Conservation (phyloP, 2,888 invertebrate species). For the Caenorhabditis sp. region DNA sequence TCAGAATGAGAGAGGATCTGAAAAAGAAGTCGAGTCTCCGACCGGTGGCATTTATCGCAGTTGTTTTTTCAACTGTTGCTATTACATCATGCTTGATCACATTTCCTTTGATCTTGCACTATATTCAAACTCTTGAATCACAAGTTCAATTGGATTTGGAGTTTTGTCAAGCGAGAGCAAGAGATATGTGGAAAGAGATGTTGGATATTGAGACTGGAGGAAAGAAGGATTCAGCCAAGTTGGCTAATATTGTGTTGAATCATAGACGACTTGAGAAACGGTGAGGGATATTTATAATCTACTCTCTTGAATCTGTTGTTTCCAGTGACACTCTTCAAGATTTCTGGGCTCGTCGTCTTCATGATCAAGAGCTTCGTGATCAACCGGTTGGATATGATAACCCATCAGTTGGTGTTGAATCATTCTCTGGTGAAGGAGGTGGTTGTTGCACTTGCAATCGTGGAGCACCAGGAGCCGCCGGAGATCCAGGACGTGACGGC, state of each 20-base stretch:
- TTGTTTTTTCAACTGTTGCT: slow-evolving; percentile 68
- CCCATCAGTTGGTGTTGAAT: slow-evolving; percentile 45
- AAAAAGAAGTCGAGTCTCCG: slow-evolving; percentile 58
- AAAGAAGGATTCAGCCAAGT: slow-evolving; percentile 58
- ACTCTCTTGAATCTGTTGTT: not conserved
- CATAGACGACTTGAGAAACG: slow-evolving; percentile 55
- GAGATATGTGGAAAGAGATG: slow-evolving; percentile 71
- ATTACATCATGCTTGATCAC: slow-evolving; percentile 67
- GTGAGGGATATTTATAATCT: slow-evolving; percentile 7
- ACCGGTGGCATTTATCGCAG: slow-evolving; percentile 68
- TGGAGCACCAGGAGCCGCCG: slow-evolving; percentile 69
- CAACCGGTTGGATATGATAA: slow-evolving; percentile 61
- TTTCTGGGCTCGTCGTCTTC: slow-evolving; percentile 69
- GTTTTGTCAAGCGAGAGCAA: slow-evolving; percentile 69
- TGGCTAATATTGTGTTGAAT: slow-evolving; percentile 65
- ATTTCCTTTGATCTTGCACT: slow-evolving; percentile 69
- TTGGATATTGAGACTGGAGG: slow-evolving; percentile 68
- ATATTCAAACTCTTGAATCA: slow-evolving; percentile 70
- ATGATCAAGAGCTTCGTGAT: slow-evolving; percentile 67
- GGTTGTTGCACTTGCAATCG: slow-evolving; percentile 68
- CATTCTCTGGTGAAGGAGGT: slow-evolving; percentile 36
- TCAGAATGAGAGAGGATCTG: slow-evolving; percentile 36
- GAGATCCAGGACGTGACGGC: slow-evolving; percentile 62
- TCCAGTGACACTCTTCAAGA: slow-evolving; percentile 67
- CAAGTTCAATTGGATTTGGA: slow-evolving; percentile 69